phyloP scores from a whole-genome alignment of 2,888 invertebrate genomes.

The Pollenia griseotomentosa region DNA sequence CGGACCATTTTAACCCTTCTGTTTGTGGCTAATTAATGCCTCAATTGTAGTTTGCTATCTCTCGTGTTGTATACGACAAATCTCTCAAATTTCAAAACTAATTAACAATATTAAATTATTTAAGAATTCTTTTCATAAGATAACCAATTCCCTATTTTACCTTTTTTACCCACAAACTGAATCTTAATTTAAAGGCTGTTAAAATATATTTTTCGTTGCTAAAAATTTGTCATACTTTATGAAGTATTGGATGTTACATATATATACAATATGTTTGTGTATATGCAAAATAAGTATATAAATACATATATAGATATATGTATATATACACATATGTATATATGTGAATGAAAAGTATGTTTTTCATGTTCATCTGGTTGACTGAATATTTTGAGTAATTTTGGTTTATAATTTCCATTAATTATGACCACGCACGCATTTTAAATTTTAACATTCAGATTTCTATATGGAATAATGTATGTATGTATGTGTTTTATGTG shows the following conservation, averaged over 20 bases:
- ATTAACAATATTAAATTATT: constrained; percentile 30
- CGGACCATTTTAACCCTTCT: no score
- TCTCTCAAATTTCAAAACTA: constrained; percentile 21
- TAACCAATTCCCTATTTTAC: not conserved
- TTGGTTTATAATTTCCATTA: constrained; percentile 67
- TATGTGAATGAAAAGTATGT: constrained; percentile 20
- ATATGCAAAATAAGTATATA: no score
- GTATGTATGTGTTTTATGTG: not conserved
- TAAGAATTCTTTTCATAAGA: not conserved
- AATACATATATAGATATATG: not conserved
- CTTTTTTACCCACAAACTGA: not conserved
- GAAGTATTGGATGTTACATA: no score
- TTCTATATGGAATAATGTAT: not conserved
- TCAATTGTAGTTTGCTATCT: not conserved
- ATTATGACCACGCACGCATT: constrained; percentile 67
- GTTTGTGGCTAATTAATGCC: not conserved
- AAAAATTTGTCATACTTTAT: constrained; percentile 12
- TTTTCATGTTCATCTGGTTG: constrained; percentile 64
- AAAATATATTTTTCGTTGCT: not conserved
- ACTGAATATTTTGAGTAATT: constrained; percentile 63
- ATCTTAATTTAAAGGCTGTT: constrained; percentile 20
- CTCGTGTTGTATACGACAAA: not conserved
- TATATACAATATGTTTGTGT: no score
- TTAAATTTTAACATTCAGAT: constrained; percentile 4
- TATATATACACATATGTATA: not conserved